A percentile compares a stretch with the other conserved stretches of the same genome.
Conservation (phyloP, 2,888 invertebrate species). For the Punctoribates punctum region DNA sequence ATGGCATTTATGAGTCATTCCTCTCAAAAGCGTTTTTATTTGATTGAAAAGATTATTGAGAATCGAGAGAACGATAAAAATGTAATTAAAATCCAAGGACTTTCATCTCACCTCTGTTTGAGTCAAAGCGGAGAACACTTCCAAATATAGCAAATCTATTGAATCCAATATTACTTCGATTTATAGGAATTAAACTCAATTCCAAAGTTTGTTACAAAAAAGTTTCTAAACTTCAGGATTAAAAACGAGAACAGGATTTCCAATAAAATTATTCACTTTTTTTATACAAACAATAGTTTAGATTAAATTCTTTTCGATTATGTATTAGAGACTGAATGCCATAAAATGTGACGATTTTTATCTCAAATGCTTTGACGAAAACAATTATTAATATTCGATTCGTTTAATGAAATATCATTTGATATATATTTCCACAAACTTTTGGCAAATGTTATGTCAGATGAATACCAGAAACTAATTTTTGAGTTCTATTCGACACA, state of each 20-base stretch:
- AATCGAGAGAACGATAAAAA: not conserved
- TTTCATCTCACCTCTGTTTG: not conserved
- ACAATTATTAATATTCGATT: not conserved
- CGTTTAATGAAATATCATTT: too few relatives aligned
- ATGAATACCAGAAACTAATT: not conserved
- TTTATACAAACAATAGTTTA: not conserved
- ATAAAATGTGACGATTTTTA: not conserved
- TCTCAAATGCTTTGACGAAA: not conserved
- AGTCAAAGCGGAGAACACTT: not conserved
- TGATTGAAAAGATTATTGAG: not conserved
- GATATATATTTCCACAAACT: too few relatives aligned
- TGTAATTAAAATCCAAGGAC: conserved; percentile 14
- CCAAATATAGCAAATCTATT: not conserved
- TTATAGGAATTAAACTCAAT: not conserved
- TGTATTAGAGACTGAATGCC: not conserved
- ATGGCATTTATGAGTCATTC: conserved; percentile 10
- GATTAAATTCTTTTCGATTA: not conserved
- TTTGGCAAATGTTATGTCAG: too few relatives aligned
- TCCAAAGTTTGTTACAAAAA: too few relatives aligned
- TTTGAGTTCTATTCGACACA: not conserved
- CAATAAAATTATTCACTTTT: not conserved
- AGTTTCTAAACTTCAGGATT: too few relatives aligned
- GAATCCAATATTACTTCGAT: not conserved
- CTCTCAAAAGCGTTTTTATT: conserved; percentile 1
- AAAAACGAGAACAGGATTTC: too few relatives aligned